Conservation (phyloP, 2,113 vertebrate genomes). For the Caretta caretta region DNA sequence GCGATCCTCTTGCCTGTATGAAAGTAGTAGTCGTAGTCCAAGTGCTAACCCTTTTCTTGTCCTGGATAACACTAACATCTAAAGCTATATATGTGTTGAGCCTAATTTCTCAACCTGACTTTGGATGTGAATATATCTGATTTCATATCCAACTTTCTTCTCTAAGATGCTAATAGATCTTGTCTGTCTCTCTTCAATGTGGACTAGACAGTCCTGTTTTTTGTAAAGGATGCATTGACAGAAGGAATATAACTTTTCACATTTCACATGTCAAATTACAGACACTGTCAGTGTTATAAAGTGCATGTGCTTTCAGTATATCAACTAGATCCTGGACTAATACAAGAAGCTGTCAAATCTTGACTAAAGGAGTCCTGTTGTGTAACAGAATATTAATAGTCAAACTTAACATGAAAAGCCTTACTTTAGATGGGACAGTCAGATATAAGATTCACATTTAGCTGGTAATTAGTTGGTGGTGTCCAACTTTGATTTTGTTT, state of each 20-base stretch:
- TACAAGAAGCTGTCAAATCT: not conserved
- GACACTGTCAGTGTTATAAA: not conserved
- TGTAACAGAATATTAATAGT: not conserved
- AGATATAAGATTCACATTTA: not conserved
- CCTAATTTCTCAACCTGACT: not conserved
- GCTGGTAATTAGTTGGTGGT: not conserved
- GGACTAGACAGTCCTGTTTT: not conserved
- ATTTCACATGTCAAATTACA: not conserved
- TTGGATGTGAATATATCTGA: not conserved
- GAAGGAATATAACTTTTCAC: not conserved
- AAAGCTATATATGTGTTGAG: accelerated
- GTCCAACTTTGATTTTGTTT: not conserved
- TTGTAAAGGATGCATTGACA: slow-evolving; percentile 12
- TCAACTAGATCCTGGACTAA: not conserved
- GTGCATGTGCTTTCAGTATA: not conserved
- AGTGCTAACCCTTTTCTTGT: not conserved
- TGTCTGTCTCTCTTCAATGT: not conserved
- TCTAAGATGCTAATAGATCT: not conserved
- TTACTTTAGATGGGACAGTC: not conserved
- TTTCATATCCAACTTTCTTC: not conserved
- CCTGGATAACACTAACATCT: not conserved
- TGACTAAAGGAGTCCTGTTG: not conserved
- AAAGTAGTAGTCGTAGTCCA: not conserved
- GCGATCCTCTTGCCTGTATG: not conserved
- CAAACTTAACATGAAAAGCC: not conserved